Evolutionary conservation across 2,888 invertebrate species (phyloP).

Genomic region (Phoenoteleia sp.): DNA sequence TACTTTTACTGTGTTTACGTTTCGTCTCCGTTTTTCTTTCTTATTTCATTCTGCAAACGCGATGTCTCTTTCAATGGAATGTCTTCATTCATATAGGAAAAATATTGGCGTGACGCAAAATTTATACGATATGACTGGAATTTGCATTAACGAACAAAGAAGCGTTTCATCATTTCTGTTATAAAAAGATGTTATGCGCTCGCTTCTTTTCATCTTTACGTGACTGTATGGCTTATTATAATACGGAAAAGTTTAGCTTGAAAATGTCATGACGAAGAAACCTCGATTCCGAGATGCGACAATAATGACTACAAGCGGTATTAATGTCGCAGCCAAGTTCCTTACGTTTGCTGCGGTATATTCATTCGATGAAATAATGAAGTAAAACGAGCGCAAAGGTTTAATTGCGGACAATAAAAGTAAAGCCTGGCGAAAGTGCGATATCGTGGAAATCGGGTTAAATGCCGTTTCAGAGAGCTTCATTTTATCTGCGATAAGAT

Average conservation of each 20-base stretch:
- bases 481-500: slow-evolving; percentile 15
- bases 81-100: neutral
- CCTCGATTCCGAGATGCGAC: slow-evolving; percentile 31
- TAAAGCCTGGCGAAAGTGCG: slow-evolving; percentile 42
- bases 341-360: slow-evolving; percentile 35
- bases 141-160: slow-evolving; percentile 10
- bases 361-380: slow-evolving; percentile 74
- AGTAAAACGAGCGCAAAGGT: slow-evolving; percentile 72
- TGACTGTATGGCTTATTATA: slow-evolving; percentile 4
- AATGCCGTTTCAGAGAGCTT: slow-evolving; percentile 44
- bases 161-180: slow-evolving; percentile 10
- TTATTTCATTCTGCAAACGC: no score
- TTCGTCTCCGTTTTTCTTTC: no score
- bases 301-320: slow-evolving; percentile 55
- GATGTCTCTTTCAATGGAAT: no score
- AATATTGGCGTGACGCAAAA: slow-evolving; percentile 9
- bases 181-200: slow-evolving; percentile 15
- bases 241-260: slow-evolving; percentile 39
- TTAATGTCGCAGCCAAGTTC: slow-evolving; percentile 61
- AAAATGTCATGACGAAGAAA: slow-evolving; percentile 31
- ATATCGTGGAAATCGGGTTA: slow-evolving; percentile 59
- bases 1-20: no score
- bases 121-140: slow-evolving; percentile 4
- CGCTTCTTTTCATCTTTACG: neutral
- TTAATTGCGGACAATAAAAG: slow-evolving; percentile 74